A percentile compares a stretch with the other conserved stretches of the same genome.
Conservation (phyloP, 2,797 vertebrate species). For the Periparus ater region DNA sequence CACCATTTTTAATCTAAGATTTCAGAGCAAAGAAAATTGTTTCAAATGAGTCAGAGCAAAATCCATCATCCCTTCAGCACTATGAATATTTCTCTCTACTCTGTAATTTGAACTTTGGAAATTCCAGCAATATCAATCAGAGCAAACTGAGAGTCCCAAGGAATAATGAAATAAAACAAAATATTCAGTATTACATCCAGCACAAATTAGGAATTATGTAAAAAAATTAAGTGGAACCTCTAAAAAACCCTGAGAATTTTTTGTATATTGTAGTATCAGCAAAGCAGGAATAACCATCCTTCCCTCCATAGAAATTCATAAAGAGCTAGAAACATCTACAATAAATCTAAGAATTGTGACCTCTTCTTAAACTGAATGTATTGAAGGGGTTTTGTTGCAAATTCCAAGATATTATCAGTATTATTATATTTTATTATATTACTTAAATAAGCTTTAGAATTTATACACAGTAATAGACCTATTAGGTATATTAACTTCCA, state of each 20-base stretch:
- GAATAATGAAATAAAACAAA: slow-evolving; percentile 21
- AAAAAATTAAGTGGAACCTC: neutral
- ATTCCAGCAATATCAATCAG: slow-evolving; percentile 11
- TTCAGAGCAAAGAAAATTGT: neutral
- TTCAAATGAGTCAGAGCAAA: slow-evolving; percentile 15
- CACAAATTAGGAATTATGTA: neutral
- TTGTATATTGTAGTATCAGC: neutral
- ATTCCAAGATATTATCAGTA: neutral
- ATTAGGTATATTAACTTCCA: neutral
- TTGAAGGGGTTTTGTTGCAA: neutral
- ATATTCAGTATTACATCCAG: neutral
- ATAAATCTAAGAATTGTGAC: neutral
- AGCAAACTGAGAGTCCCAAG: neutral
- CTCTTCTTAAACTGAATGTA: neutral
- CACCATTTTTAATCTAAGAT: neutral
- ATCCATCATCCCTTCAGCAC: neutral
- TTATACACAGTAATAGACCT: neutral
- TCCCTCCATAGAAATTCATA: neutral
- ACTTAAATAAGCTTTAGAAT: neutral
- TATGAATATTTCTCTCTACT: neutral
- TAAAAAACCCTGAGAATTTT: neutral
- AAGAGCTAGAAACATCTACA: neutral
- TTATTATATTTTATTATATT: slow-evolving; percentile 5
- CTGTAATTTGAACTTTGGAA: slow-evolving; percentile 24
- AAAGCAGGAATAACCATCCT: neutral